A percentile compares a stretch with the other conserved stretches of the same genome.
Evolutionary conservation across 2,113 vertebrate genomes (phyloP).

Genomic region (Hippopotamus amphibius): DNA sequence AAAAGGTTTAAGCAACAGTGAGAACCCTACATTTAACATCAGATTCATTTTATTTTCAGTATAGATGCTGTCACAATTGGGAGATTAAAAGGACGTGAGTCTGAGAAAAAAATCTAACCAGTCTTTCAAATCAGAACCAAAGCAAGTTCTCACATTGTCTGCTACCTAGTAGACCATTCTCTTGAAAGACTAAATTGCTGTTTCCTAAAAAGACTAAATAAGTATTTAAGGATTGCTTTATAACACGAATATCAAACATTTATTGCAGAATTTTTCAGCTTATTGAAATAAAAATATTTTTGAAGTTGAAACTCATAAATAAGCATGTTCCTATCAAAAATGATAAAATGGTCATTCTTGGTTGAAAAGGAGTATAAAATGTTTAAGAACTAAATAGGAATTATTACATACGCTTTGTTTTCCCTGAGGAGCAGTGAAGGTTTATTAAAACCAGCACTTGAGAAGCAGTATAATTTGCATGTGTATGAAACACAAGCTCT

Average conservation of each 20-base stretch:
- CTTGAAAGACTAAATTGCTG: not conserved
- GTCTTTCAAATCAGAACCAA: slow-evolving; percentile 2
- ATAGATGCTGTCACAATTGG: not conserved
- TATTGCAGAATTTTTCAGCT: not conserved
- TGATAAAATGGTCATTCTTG: not conserved
- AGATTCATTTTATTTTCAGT: slow-evolving; percentile 38
- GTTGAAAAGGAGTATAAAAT: not conserved
- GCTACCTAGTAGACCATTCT: not conserved
- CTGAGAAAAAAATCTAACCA: not conserved
- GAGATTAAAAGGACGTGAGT: not conserved
- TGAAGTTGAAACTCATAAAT: slow-evolving; percentile 36
- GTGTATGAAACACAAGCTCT: not conserved
- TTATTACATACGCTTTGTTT: slow-evolving; percentile 22
- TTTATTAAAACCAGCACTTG: slow-evolving; percentile 62
- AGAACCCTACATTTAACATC: not conserved
- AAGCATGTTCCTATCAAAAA: slow-evolving; percentile 27
- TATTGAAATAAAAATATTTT: slow-evolving; percentile 6
- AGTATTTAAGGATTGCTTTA: slow-evolving; percentile 6
- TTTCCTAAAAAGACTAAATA: slow-evolving; percentile 4
- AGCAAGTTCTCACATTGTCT: not conserved
- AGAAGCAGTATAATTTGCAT: slow-evolving; percentile 23
- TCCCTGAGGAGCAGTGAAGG: slow-evolving; percentile 31
- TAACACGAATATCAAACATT: not conserved
- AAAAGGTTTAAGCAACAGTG: not conserved
- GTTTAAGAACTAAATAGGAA: slow-evolving; percentile 37